phyloP scores from a whole-genome alignment of 2,113 vertebrate genomes.

The Castor canadensis region DNA sequence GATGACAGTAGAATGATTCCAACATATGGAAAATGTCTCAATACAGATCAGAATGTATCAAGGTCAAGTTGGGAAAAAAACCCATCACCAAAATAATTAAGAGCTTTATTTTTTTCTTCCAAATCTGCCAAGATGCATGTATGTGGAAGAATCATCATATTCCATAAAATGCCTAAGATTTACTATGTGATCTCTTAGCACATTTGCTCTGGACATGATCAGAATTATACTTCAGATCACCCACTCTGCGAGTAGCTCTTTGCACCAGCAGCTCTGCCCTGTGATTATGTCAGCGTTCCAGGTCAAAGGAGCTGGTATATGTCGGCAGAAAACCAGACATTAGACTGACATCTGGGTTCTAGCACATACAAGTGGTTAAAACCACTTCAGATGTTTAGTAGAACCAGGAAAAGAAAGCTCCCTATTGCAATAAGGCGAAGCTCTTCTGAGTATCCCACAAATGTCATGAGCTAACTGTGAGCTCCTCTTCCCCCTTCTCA shows the following conservation, averaged over 20 bases:
- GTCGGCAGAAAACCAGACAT: conserved; percentile 61
- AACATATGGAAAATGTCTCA: neutral
- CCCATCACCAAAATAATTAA: neutral
- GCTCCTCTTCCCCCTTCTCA: neutral
- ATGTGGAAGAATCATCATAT: neutral
- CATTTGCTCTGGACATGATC: neutral
- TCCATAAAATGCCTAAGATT: neutral
- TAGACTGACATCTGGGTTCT: conserved; percentile 41
- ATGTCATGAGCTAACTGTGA: neutral
- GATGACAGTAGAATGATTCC: neutral
- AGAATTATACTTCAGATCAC: conserved; percentile 36
- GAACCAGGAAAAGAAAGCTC: neutral
- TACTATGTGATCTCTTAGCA: neutral
- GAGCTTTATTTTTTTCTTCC: neutral
- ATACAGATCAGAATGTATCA: neutral
- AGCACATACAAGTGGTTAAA: neutral
- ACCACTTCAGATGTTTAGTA: neutral
- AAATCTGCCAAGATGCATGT: neutral
- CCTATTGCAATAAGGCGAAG: neutral
- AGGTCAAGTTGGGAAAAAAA: neutral
- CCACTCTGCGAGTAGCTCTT: conserved; percentile 38
- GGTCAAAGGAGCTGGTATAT: neutral
- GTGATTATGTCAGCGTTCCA: conserved; percentile 50
- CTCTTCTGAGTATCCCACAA: neutral
- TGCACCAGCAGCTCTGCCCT: conserved; percentile 10